Base-by-base conservation (phyloP, 2,113 vertebrate genomes). In the Cnemophilus loriae region DNA sequence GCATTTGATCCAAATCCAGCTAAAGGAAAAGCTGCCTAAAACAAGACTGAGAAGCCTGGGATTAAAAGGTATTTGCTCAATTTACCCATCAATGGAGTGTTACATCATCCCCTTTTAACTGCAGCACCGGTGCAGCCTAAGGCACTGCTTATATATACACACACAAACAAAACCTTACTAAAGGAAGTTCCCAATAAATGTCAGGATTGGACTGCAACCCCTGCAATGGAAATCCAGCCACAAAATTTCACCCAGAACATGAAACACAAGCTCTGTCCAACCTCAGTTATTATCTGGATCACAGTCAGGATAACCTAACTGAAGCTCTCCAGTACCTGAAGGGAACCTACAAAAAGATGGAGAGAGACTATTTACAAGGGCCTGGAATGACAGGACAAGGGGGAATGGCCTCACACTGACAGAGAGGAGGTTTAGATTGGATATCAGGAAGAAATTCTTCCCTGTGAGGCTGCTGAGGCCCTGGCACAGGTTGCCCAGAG, bases 381-480 rank as follows among this genome's bases (percentile, higher is more conserved):
- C 15, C 18, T 70, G 56, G 27, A 69, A 22, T 14, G 18, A 32
- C 7, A 50, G 15, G 6, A 37, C 20, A 13, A 33, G 8, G 2
- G 12, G 7, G 0, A 37, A 63, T 50, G 10, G 27, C 7, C 11
- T 42, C 42, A 42, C 0, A 50, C 18, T 42, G 16, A 33, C 35
- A 70, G 5, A 68, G 13, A 37, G 9, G 0, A 74, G 27, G 27
- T 1, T 69, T 37, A 63, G 15, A 56, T 2, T 4, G 37, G 8
- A 28, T 20, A 3, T 7, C 2, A 3, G 10, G 27, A 77, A 56
- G 20, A 2, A 56, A 70, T 23, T 42, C 0, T 63, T 42, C 22
- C 18, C 41, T 56, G 1, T 21, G 35, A 84, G 13, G 7, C 6
- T 56, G 27, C 0, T 1, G 13, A 63, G 26, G 9, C 49, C 41